A percentile compares a stretch with the other conserved stretches of the same genome.
Evolutionary conservation across 2,113 vertebrate genomes (phyloP).

Genomic region (Protobothrops flavoviridis): DNA sequence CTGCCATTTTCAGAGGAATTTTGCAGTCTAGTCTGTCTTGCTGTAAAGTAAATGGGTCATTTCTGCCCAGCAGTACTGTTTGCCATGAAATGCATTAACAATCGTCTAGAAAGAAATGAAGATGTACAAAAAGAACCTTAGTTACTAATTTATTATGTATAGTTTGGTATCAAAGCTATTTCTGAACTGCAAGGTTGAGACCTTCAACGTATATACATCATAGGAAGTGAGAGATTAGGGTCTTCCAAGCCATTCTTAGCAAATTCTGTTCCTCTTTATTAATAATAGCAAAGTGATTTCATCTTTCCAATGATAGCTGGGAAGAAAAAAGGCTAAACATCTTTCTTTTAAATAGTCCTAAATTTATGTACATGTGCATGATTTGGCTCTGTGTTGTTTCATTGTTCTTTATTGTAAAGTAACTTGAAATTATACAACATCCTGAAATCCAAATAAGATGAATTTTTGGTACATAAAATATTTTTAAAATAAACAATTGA

Average conservation of each 20-base stretch:
- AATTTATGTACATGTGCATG: too few relatives aligned
- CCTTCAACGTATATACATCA: neutral
- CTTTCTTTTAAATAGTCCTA: too few relatives aligned
- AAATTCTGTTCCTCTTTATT: too few relatives aligned
- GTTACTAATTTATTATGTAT: neutral
- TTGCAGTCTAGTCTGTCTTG: neutral
- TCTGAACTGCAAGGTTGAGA: neutral
- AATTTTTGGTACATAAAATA: neutral
- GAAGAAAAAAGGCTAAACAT: too few relatives aligned
- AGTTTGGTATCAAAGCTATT: neutral
- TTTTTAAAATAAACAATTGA: neutral
- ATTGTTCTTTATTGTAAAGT: neutral
- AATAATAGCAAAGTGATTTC: too few relatives aligned
- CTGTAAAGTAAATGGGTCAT: too few relatives aligned
- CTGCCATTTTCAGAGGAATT: neutral
- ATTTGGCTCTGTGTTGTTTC: too few relatives aligned
- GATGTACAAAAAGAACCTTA: neutral
- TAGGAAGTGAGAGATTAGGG: too few relatives aligned
- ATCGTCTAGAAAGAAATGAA: neutral
- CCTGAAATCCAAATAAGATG: neutral
- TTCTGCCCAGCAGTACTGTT: neutral
- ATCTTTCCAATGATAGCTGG: too few relatives aligned
- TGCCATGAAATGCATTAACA: neutral
- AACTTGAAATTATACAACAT: neutral
- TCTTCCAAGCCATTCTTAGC: too few relatives aligned